Evolutionary conservation across 2,113 vertebrate genomes (phyloP).

Genomic region (Sylvicapra grimmia): DNA sequence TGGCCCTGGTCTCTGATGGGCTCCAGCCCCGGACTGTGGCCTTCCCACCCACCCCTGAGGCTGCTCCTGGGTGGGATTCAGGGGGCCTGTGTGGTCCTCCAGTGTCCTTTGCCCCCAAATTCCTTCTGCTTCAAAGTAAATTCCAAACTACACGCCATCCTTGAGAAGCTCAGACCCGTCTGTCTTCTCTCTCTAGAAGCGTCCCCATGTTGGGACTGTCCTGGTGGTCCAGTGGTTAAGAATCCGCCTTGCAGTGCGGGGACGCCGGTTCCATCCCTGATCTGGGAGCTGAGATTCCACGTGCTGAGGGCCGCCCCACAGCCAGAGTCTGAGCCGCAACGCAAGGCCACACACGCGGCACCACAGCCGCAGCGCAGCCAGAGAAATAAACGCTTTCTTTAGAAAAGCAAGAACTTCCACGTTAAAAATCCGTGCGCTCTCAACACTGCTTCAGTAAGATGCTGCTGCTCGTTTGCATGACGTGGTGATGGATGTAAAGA

Average conservation of each 20-base stretch:
- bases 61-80: rapidly evolving
- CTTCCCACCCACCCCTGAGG: rapidly evolving
- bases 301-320: background rate
- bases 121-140: background rate
- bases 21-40: rapidly evolving
- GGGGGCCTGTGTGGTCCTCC: rapidly evolving
- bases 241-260: background rate
- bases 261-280: background rate
- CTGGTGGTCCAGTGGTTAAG: background rate
- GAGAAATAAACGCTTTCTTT: background rate
- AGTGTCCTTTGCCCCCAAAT: rapidly evolving
- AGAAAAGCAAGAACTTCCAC: rapidly evolving
- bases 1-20: too few relatives aligned
- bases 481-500: rapidly evolving
- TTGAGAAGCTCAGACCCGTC: background rate
- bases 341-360: background rate
- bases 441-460: rapidly evolving
- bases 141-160: rapidly evolving
- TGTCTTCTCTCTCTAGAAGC: background rate
- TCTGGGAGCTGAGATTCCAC: background rate
- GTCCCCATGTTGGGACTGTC: background rate
- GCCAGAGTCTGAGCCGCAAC: background rate
- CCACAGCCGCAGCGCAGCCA: background rate
- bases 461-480: background rate
- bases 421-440: rapidly evolving